phyloP scores from a whole-genome alignment of 2,888 invertebrate species.

The Argyra leucocephala region DNA sequence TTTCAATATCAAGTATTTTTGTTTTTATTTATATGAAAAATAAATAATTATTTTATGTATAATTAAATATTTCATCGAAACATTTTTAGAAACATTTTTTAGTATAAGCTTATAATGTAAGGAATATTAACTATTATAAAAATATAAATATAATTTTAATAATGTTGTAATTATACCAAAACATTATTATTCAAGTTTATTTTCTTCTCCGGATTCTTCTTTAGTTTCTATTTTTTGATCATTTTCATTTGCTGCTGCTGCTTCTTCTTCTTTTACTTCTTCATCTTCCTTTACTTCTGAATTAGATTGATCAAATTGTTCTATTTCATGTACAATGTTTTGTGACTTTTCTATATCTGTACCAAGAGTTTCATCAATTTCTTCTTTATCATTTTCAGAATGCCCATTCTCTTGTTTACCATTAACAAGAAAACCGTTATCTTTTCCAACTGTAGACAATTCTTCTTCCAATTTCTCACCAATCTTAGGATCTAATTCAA shows the following conservation, averaged over 20 bases:
- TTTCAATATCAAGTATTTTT: too few relatives aligned
- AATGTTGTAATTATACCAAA: too few relatives aligned
- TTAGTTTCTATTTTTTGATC: conserved; percentile 24
- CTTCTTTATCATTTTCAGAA: conserved; percentile 17
- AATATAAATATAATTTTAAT: too few relatives aligned
- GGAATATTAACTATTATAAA: too few relatives aligned
- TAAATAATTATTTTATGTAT: background rate
- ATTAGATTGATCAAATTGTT: conserved; percentile 21
- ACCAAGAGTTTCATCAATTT: conserved; percentile 14
- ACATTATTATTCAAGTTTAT: background rate
- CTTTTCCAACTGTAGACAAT: conserved; percentile 25
- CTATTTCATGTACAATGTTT: conserved; percentile 20
- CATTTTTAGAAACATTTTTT: too few relatives aligned
- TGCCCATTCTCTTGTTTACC: conserved; percentile 25
- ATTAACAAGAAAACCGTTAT: conserved; percentile 25
- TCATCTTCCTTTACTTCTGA: too few relatives aligned
- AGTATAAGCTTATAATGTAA: too few relatives aligned
- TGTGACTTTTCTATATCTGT: conserved; percentile 8
- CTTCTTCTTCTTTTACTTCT: conserved; percentile 15
- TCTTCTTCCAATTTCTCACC: conserved; percentile 58
- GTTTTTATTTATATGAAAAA: background rate
- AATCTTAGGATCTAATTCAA: conserved; percentile 62
- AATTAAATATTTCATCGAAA: too few relatives aligned
- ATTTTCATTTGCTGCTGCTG: conserved; percentile 20
- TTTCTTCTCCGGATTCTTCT: background rate